Evolutionary conservation across 2,113 vertebrate species (phyloP).

Genomic region (Oryzias celebensis): DNA sequence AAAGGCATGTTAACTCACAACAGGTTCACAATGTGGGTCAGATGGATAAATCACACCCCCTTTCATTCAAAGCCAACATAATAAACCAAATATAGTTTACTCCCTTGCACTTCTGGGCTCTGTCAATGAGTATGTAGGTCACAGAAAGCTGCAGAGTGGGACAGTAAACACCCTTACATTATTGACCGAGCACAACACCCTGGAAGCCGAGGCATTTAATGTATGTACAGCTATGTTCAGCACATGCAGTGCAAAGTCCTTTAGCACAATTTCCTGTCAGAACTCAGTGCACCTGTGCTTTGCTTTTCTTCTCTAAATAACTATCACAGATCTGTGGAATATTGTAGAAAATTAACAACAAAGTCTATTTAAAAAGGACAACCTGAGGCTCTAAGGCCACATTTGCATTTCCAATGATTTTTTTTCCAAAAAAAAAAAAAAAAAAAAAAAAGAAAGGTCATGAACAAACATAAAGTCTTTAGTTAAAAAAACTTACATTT

Average conservation of each 20-base stretch:
- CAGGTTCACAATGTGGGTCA: constrained; percentile 16
- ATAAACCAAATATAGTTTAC: constrained; percentile 56
- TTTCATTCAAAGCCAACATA: constrained; percentile 32
- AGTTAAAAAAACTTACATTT: no score
- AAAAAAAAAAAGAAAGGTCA: no score
- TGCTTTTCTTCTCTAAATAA: background rate
- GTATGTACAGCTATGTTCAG: constrained; percentile 28
- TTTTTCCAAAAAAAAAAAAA: no score
- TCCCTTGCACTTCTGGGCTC: constrained; percentile 7
- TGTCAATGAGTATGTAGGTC: no score
- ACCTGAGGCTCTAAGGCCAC: no score
- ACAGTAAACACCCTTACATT: constrained; percentile 44
- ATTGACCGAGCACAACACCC: constrained; percentile 41
- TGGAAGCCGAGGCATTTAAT: constrained; percentile 20
- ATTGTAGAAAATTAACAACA: no score
- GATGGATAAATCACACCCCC: constrained; percentile 37
- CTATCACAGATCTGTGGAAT: no score
- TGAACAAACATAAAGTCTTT: no score
- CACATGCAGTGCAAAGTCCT: constrained; percentile 28
- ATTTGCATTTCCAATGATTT: no score
- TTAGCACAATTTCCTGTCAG: background rate
- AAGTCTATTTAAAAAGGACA: no score
- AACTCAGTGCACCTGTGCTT: background rate
- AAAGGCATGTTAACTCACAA: constrained; percentile 10
- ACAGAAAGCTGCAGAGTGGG: background rate